These are phyloP conservation scores for Masnerella sp. DNA, from an alignment of 2,888 invertebrate species.

Conservation along the genomic window DNA sequence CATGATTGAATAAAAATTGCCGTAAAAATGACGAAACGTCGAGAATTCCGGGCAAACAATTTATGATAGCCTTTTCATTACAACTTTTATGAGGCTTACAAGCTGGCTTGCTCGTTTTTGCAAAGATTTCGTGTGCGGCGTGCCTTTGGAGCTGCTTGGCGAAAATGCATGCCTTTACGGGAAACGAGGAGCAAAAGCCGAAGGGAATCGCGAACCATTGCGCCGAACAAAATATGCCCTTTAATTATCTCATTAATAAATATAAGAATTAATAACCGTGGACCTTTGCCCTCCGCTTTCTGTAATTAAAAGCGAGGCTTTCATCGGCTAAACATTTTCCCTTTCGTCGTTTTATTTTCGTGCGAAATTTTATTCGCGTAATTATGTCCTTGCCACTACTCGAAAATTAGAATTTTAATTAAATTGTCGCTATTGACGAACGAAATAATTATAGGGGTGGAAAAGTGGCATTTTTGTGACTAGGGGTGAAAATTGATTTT, in stretches of 20 bases:
- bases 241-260: slow-evolving; percentile 49
- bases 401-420: slow-evolving; percentile 15
- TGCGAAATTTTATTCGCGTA: slow-evolving; percentile 10
- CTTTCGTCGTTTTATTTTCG: neutral
- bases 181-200: slow-evolving; percentile 46
- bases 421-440: too few species aligned
- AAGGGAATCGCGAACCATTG: slow-evolving; percentile 36
- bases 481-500: too few species aligned
- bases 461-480: too few species aligned
- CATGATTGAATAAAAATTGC: too few species aligned
- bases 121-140: slow-evolving; percentile 40
- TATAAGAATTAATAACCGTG: slow-evolving; percentile 24
- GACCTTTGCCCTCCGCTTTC: slow-evolving; percentile 10
- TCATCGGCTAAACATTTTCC: slow-evolving; percentile 21
- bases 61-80: slow-evolving; percentile 15
- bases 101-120: slow-evolving; percentile 9
- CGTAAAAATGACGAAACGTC: neutral
- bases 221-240: slow-evolving; percentile 23
- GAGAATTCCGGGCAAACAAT: slow-evolving; percentile 6
- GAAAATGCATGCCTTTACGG: slow-evolving; percentile 37
- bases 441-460: too few species aligned
- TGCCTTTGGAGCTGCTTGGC: slow-evolving; percentile 23
- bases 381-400: neutral
- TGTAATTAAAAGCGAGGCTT: slow-evolving; percentile 31
- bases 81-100: slow-evolving; percentile 29